phyloP scores from a whole-genome alignment of 2,888 invertebrate genomes.

The Chrysolina oricalcia region DNA sequence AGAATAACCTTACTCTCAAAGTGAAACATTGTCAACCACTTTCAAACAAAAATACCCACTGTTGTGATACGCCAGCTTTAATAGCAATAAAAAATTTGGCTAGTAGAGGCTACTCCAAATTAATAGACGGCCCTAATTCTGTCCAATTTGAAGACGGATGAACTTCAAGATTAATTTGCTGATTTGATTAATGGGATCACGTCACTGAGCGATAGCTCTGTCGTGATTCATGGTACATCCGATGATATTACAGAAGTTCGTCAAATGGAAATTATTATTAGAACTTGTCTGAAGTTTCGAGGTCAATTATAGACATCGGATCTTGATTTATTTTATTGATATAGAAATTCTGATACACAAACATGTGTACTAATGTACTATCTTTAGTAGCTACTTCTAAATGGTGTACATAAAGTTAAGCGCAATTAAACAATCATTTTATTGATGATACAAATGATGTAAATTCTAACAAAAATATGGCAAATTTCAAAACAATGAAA shows the following conservation, averaged over 20 bases:
- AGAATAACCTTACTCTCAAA: no score
- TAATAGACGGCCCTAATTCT: not conserved
- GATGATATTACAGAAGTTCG: not conserved
- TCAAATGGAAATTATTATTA: not conserved
- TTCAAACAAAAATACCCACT: no score
- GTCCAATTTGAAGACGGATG: not conserved
- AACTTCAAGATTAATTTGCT: not conserved
- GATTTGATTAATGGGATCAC: not conserved
- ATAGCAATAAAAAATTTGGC: not conserved
- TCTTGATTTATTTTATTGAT: not conserved
- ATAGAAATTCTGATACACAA: no score
- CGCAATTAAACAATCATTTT: no score
- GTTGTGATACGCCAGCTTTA: not conserved
- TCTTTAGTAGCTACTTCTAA: no score
- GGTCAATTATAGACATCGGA: no score
- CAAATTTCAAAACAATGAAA: no score
- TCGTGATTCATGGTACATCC: conserved; percentile 3
- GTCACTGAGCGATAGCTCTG: not conserved
- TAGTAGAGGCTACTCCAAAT: not conserved
- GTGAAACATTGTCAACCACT: no score
- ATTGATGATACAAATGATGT: no score
- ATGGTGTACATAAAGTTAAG: no score
- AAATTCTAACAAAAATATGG: no score
- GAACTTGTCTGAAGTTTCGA: not conserved
- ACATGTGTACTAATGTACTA: no score